These are phyloP conservation scores for Arrhamphus sclerolepis DNA, from an alignment of 2,797 vertebrate species.

Conservation along the genomic window DNA sequence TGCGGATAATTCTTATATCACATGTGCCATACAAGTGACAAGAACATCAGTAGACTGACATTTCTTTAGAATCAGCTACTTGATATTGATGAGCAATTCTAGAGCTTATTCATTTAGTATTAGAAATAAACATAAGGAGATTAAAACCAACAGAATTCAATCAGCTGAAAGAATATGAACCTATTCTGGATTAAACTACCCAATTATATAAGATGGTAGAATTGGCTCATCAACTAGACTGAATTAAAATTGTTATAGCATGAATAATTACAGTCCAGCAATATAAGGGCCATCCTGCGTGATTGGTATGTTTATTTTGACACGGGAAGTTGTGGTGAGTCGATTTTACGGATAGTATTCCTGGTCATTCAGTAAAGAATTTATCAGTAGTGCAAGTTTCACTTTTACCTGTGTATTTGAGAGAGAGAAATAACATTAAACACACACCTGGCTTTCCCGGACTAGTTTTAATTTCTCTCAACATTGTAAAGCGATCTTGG, in stretches of 20 bases:
- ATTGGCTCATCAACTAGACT: not conserved
- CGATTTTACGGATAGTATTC: not conserved
- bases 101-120: too few relatives aligned
- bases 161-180: not conserved
- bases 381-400: not conserved
- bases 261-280: not conserved
- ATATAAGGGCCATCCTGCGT: not conserved
- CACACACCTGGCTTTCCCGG: too few relatives aligned
- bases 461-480: too few relatives aligned
- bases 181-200: not conserved
- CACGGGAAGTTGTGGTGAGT: not conserved
- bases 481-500: too few relatives aligned
- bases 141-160: constrained; percentile 1
- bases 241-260: not conserved
- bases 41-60: too few relatives aligned
- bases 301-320: constrained; percentile 4
- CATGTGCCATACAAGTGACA: too few relatives aligned
- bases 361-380: not conserved
- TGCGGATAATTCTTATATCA: too few relatives aligned
- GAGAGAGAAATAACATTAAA: too few relatives aligned
- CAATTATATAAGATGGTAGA: not conserved
- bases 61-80: too few relatives aligned
- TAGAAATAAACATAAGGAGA: not conserved
- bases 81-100: too few relatives aligned
- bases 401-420: too few relatives aligned